Conservation (phyloP, 2,888 invertebrate species). For the Stegana nigrithorax region DNA sequence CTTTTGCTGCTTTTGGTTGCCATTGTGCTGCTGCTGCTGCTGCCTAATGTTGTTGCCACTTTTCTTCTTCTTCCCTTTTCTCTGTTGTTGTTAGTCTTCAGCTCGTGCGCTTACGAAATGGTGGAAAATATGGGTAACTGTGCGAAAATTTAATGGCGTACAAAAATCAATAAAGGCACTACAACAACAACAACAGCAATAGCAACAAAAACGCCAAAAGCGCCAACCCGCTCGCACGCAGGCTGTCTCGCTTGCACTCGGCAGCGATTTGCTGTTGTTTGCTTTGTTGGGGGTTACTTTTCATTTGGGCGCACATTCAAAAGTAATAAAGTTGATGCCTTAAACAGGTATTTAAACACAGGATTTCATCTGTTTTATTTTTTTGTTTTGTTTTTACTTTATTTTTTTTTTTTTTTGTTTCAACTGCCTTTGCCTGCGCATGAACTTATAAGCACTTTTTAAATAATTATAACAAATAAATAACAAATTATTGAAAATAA, state of each 20-base stretch:
- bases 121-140: slow-evolving; percentile 63
- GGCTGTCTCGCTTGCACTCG: too few species aligned
- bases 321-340: background rate
- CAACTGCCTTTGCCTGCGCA: too few species aligned
- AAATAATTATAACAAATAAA: too few species aligned
- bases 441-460: too few species aligned
- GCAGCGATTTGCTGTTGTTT: background rate
- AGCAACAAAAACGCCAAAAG: too few species aligned
- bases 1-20: slow-evolving; percentile 19
- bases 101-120: slow-evolving; percentile 45
- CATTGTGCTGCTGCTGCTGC: slow-evolving; percentile 45
- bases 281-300: background rate
- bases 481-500: slow-evolving; percentile 22
- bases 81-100: background rate
- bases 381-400: too few species aligned
- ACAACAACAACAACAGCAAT: too few species aligned
- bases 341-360: slow-evolving; percentile 1
- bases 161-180: slow-evolving; percentile 55
- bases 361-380: too few species aligned
- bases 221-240: too few species aligned
- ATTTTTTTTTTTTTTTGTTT: too few species aligned
- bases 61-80: background rate
- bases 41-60: slow-evolving; percentile 16
- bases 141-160: slow-evolving; percentile 61
- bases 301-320: background rate